Percentiles rank a stretch among this genome's conserved stretches.
Conservation (phyloP, 2,888 invertebrate genomes). For the Nasonia oneida region DNA sequence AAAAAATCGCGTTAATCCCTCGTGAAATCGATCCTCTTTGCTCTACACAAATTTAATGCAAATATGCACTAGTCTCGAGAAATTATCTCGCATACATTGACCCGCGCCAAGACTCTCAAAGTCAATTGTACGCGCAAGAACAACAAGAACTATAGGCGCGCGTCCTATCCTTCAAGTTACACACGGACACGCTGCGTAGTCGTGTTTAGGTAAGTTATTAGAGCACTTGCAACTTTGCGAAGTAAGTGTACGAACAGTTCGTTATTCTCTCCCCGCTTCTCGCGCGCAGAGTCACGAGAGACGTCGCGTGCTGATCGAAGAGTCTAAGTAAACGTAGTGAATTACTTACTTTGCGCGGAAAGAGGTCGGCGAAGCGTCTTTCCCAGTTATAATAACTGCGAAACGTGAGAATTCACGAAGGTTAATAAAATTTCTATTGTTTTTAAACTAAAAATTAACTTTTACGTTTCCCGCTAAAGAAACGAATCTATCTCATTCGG, state of each 20-base stretch:
- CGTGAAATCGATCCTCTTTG: background rate
- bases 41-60: background rate
- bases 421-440: no score
- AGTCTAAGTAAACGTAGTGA: background rate
- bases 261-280: background rate
- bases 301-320: conserved; percentile 6
- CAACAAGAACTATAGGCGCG: background rate
- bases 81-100: background rate
- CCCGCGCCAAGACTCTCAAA: background rate
- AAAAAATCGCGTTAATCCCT: background rate
- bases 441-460: background rate
- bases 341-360: background rate
- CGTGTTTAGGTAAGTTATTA: conserved; percentile 28
- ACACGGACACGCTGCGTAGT: background rate
- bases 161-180: background rate
- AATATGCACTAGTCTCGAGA: background rate
- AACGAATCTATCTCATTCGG: background rate
- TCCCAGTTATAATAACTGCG: background rate
- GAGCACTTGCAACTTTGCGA: conserved; percentile 10
- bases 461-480: background rate
- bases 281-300: background rate
- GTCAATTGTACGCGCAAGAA: background rate
- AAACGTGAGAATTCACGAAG: background rate
- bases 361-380: background rate
- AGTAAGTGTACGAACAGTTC: background rate